phyloP scores from a whole-genome alignment of 2,113 vertebrate genomes.

The Bombycilla garrulus region DNA sequence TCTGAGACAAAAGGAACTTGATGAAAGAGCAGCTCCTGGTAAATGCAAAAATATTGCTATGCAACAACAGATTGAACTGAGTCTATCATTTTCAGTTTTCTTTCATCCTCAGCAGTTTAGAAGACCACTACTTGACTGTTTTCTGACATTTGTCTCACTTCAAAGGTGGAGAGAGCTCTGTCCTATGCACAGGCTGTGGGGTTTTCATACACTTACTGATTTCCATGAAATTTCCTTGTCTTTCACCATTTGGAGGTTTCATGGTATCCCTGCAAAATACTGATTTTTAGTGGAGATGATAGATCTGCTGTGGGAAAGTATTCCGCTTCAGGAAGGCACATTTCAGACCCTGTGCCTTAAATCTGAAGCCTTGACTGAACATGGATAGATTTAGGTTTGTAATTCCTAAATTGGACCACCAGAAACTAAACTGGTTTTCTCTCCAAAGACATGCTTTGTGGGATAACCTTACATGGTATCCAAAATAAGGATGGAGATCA shows the following conservation, averaged over 20 bases:
- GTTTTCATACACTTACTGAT: background rate
- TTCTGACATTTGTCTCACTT: background rate
- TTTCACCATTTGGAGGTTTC: background rate
- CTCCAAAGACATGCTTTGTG: background rate
- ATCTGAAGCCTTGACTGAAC: background rate
- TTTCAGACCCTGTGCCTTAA: background rate
- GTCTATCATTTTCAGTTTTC: background rate
- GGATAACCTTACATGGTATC: background rate
- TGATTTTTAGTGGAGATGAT: background rate
- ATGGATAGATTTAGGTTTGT: background rate
- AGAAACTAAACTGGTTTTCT: background rate
- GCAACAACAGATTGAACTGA: conserved; percentile 22
- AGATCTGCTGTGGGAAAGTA: background rate
- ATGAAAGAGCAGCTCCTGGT: conserved; percentile 37
- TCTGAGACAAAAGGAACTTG: conserved; percentile 36
- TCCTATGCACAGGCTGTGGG: background rate
- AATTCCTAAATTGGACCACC: background rate
- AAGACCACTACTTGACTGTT: background rate
- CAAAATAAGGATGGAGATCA: background rate
- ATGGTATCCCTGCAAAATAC: background rate
- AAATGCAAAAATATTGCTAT: conserved; percentile 42
- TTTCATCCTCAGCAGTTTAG: background rate
- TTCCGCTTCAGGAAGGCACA: background rate
- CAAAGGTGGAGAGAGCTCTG: background rate
- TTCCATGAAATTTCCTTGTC: background rate